phyloP scores from a whole-genome alignment of 2,888 invertebrate genomes.

The Eupeodes latifasciatus region DNA sequence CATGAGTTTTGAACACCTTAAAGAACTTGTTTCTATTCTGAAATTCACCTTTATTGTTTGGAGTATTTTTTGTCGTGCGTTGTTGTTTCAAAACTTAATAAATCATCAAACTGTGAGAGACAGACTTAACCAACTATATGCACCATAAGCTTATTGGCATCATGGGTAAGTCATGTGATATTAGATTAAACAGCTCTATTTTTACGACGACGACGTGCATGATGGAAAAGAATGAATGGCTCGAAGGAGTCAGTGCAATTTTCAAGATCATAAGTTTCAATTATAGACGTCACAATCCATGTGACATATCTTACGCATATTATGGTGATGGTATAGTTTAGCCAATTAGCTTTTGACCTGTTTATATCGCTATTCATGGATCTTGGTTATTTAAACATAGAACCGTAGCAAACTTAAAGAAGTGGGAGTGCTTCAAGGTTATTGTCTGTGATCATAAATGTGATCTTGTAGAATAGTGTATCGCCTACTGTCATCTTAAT shows the following conservation, averaged over 20 bases:
- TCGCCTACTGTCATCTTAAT: conserved; percentile 34
- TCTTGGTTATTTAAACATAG: background rate
- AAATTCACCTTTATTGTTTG: conserved; percentile 32
- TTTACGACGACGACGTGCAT: background rate
- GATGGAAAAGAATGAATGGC: conserved; percentile 11
- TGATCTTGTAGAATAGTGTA: background rate
- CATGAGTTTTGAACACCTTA: background rate
- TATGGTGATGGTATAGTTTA: background rate
- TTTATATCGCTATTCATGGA: conserved; percentile 31
- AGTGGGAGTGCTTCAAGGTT: conserved; percentile 61
- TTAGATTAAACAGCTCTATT: conserved; percentile 50
- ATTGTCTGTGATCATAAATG: conserved; percentile 1
- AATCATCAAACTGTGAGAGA: conserved; percentile 26
- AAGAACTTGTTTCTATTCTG: background rate
- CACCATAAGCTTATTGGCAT: conserved; percentile 18
- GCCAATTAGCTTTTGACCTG: conserved; percentile 47
- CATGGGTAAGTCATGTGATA: conserved; percentile 49
- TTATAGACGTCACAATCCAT: conserved; percentile 54
- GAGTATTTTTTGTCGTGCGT: background rate
- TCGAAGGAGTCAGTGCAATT: conserved; percentile 40
- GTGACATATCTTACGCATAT: conserved; percentile 41
- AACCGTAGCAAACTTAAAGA: background rate
- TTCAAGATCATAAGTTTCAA: conserved; percentile 71
- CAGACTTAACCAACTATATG: conserved; percentile 36
- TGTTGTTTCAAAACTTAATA: background rate